Evolutionary conservation across 2,797 vertebrate species (phyloP).

Genomic region (Artibeus jamaicensis): DNA sequence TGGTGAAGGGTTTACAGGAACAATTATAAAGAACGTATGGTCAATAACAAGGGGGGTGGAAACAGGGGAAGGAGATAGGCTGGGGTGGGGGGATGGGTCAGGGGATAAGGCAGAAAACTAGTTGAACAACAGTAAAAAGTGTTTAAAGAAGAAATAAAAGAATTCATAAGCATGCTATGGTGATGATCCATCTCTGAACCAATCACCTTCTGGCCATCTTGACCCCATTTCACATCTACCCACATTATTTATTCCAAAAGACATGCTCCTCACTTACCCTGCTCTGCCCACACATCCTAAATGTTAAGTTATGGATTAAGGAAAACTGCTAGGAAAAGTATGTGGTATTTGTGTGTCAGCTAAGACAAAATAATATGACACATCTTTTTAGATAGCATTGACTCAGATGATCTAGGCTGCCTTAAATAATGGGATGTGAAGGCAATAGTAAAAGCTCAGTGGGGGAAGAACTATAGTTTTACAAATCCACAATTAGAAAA

Average conservation of each 20-base stretch:
- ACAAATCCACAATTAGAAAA: constrained; percentile 53
- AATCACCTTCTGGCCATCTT: neutral
- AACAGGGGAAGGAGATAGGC: no score
- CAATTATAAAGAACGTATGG: no score
- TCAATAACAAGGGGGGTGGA: no score
- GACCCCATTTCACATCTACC: neutral
- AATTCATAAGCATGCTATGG: neutral
- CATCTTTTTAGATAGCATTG: constrained; percentile 12
- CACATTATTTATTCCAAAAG: neutral
- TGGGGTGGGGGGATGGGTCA: no score
- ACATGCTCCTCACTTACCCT: neutral
- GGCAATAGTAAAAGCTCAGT: neutral
- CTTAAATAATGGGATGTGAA: constrained; percentile 13
- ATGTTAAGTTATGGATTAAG: constrained; percentile 15
- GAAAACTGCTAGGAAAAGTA: neutral
- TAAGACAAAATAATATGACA: constrained; percentile 60
- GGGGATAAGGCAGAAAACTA: no score
- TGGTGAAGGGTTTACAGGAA: no score
- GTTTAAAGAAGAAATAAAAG: neutral
- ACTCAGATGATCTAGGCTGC: constrained; percentile 23
- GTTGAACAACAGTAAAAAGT: no score
- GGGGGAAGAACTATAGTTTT: constrained; percentile 8
- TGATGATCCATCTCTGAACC: neutral
- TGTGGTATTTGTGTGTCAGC: constrained; percentile 49
- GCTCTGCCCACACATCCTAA: neutral